Evolutionary conservation across 2,888 invertebrate species (phyloP), one percentile per base, ranked within the genome.

Genomic region (Serrognathus titanus): DNA sequence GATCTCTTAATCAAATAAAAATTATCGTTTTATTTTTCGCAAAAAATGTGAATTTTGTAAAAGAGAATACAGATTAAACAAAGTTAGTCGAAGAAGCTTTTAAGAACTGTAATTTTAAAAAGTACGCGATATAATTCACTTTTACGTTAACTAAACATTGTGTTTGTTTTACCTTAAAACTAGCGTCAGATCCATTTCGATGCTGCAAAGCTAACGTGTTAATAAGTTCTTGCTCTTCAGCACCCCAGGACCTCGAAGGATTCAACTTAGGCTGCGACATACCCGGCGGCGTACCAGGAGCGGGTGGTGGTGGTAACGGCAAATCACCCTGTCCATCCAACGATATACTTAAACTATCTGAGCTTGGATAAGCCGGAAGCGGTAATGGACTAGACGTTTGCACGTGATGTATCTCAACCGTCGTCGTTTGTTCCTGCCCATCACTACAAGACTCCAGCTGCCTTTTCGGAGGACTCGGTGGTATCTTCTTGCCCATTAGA

Each of bases 401-500:
- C 13, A 75, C 75, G 59, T 73, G 70, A 59, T 76, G 75, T 11
- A 78, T 75, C 63, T 78, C 77, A 31, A 76, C 79, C 1, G 81
- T 76, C 24, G 81, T 82, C 31, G 75, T 76, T 54, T 74, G 70
- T 55, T 73, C 72, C 48, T 68, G 67, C 54, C 70, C 63, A 55
- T 75, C 71, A 31, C 7, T 31, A 55, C 73, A 70, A 40, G 71
- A 59, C 47, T 70, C 69, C 45, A 67, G 86, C 68, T 88, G 89
- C 2, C 91, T 81, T 64, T 91, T 86, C 1, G 90, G 92, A 0
- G 91, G 92, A 60, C 90, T 90, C 0, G 91, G 91, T 0, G 91
- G 91, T 50, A 89, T 85, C 71, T 91, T 88, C 69, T 91, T 86
- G 41, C 86, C 85, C 67, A 88, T 83, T 78, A 89, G 83, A 3